These are phyloP conservation scores for Grallaria varia DNA, from an alignment of 2,113 vertebrate genomes.

Conservation along the genomic window DNA sequence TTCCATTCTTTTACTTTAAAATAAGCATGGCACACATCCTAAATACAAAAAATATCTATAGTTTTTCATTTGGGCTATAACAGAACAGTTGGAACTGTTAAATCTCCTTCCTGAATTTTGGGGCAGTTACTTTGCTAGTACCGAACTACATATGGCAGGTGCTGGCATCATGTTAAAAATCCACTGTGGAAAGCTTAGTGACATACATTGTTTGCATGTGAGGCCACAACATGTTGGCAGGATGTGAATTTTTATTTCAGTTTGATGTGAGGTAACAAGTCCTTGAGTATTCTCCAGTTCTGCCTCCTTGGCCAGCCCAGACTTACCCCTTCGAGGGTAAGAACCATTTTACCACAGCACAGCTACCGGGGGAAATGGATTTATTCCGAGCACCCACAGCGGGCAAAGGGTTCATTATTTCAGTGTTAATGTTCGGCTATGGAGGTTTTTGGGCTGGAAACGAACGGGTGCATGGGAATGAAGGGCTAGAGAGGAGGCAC, in stretches of 20 bases:
- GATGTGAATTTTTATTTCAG: neutral
- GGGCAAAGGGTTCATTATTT: neutral
- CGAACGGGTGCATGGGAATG: neutral
- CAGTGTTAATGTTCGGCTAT: neutral
- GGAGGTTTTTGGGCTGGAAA: neutral
- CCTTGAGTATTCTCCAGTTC: neutral
- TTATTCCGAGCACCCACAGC: neutral
- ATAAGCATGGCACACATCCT: neutral
- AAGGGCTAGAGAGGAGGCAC: accelerated
- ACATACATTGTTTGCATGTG: neutral
- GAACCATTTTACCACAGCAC: neutral
- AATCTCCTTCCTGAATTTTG: neutral
- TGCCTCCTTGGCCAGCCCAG: neutral
- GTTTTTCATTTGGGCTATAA: neutral
- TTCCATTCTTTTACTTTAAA: neutral
- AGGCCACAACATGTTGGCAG: neutral
- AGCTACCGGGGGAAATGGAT: accelerated
- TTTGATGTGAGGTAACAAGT: neutral
- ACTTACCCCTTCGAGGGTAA: accelerated
- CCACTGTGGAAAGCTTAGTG: neutral
- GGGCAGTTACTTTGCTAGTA: neutral
- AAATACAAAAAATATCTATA: neutral
- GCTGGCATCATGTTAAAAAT: neutral
- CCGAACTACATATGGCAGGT: neutral
- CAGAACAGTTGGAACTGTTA: neutral